Conservation (phyloP, 2,113 vertebrate species). For the Bombycilla garrulus region DNA sequence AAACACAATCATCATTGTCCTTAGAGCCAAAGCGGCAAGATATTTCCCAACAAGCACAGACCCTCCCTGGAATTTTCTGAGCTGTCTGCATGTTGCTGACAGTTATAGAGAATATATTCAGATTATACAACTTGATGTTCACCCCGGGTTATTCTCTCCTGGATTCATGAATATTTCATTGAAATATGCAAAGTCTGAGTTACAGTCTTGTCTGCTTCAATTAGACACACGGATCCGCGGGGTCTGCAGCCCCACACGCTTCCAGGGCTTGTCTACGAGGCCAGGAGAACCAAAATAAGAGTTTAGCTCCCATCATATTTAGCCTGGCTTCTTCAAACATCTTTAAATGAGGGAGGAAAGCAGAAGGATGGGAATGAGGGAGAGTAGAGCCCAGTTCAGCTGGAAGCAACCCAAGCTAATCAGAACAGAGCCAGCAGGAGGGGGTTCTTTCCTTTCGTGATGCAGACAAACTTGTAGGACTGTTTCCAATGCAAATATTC, state of each 20-base stretch:
- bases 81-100: background rate
- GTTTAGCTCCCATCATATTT: background rate
- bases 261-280: background rate
- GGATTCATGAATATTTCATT: conserved; percentile 11
- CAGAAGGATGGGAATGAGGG: background rate
- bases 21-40: background rate
- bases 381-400: background rate
- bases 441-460: background rate
- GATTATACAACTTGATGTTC: background rate
- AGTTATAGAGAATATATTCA: background rate
- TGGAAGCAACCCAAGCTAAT: background rate
- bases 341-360: background rate
- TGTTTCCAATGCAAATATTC: background rate
- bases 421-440: background rate
- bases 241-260: background rate
- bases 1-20: conserved; percentile 9
- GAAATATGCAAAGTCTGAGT: background rate
- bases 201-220: background rate
- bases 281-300: background rate
- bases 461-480: background rate
- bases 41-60: background rate
- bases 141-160: conserved; percentile 28
- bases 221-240: background rate
- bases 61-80: background rate
- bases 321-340: background rate